These are phyloP conservation scores for Hexactinellida sp. DNA, from an alignment of 37 sponge, comb jelly and placozoan species.

Conservation along the genomic window DNA sequence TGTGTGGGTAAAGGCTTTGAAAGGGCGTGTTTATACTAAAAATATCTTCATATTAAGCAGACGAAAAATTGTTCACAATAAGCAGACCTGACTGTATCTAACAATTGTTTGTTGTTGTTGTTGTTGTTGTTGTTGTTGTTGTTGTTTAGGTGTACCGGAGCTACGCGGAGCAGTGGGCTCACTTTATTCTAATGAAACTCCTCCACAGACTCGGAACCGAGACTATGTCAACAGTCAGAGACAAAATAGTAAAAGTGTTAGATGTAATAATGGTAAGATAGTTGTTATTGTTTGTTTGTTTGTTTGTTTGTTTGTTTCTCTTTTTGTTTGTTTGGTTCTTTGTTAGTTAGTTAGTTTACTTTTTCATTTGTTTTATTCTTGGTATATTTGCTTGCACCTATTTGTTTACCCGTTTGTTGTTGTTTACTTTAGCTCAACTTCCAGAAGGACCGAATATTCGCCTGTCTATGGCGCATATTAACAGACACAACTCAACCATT, in stretches of 20 bases:
- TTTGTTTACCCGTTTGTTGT: too few species aligned
- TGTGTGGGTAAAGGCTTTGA: too few species aligned
- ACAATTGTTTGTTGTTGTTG: too few species aligned
- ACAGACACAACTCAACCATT: neutral
- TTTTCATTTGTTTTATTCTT: neutral
- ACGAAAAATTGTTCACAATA: too few species aligned
- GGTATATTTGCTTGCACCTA: neutral
- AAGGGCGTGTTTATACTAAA: too few species aligned
- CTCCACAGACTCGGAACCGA: neutral
- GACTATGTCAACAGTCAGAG: neutral
- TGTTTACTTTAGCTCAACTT: slow-evolving; percentile 9
- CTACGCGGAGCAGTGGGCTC: neutral
- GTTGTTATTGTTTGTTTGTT: neutral
- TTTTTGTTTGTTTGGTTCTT: neutral
- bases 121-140: too few species aligned
- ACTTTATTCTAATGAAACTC: neutral
- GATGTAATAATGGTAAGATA: neutral
- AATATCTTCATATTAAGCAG: too few species aligned
- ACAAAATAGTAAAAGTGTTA: neutral
- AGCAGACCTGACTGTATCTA: too few species aligned
- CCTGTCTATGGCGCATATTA: neutral
- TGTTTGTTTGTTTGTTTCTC: neutral
- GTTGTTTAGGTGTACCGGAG: neutral
- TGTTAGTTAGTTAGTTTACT: too few species aligned
- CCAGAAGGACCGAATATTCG: neutral